Base-by-base conservation (phyloP, 1,140 invertebrate species). In the Zeugodacus cucurbitae region DNA sequence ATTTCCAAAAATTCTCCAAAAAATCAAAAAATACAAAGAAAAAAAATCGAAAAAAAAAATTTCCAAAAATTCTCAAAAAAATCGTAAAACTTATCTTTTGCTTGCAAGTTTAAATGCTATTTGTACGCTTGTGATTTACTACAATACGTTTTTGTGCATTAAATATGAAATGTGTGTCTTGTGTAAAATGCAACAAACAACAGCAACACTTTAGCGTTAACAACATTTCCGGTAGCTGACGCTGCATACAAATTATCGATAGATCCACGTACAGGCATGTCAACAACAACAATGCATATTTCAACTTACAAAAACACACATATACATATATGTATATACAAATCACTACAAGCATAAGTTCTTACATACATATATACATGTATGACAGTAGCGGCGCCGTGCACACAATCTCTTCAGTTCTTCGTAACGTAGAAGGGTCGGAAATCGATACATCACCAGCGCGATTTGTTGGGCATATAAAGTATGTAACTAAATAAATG, bases 381-480 rank as follows among this genome's bases (percentile, higher is more conserved):
- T 26, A 82, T 82, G 41, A 34, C 74, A 82, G 41, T n/a, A 82
- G 20, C n/a, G 74, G 74, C 74, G 74, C 74, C 74, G 41, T 22
- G 20, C 3, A n/a, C 3, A n/a, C 34, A 82, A 48, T 37, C 41
- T 22, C 37, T 82, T 44, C 41, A 1, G 14, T 26, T 82, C 74
- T 82, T 10, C 41, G n/a, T 22, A n/a, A 29, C 6, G 70, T 20
- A 41, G 37, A 74, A 82, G 74, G 70, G 74, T 34, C 74, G 74
- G 74, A 82, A 82, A 82, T 82, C 74, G 74, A 82, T 82, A 82
- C 41, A 82, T 82, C 74, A 82, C 74, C 26, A 41, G 74, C 74
- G 74, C 74, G 74, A 82, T 82, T 82, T 82, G 74, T 82, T 82
- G 41, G 37, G 74, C 37, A 82, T 82, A 82, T 82, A 82, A 82